phyloP scores from a whole-genome alignment of 1,140 invertebrate species.

The Hypsibius dujardini region DNA sequence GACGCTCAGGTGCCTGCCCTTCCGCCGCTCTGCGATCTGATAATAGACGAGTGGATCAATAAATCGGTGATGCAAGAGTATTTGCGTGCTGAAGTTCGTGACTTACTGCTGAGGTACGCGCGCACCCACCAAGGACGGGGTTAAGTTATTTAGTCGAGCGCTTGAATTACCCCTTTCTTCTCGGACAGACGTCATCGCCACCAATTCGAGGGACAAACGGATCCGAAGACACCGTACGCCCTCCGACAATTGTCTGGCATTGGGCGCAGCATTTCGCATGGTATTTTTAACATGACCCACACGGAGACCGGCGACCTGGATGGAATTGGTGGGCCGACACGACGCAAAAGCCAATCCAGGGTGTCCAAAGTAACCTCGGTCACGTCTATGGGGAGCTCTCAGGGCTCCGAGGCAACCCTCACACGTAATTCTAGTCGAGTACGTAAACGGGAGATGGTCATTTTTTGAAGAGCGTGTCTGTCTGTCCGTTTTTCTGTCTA shows the following conservation, averaged over 20 bases:
- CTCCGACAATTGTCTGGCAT: conserved; percentile 18
- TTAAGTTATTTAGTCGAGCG: too few species aligned
- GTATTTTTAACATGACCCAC: conserved; percentile 22
- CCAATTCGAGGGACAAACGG: conserved; percentile 56
- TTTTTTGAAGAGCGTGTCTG: too few species aligned
- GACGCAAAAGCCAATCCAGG: conserved; percentile 82
- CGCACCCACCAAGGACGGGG: too few species aligned
- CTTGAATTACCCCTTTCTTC: too few species aligned
- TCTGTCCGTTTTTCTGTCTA: too few species aligned
- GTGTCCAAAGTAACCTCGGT: conserved; percentile 73
- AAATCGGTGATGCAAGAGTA: conserved; percentile 52
- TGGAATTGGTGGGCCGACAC: conserved; percentile 46
- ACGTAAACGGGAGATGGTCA: background rate
- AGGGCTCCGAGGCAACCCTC: conserved; percentile 18
- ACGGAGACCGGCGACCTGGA: conserved; percentile 44
- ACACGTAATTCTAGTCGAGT: conserved; percentile 21
- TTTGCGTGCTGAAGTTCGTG: conserved; percentile 59
- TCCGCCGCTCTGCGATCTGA: conserved; percentile 65
- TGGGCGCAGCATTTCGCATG: conserved; percentile 22
- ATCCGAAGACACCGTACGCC: conserved; percentile 30
- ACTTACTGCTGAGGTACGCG: conserved; percentile 49
- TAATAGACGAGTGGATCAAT: conserved; percentile 76
- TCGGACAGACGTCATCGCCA: conserved; percentile 59
- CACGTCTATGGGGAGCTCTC: conserved; percentile 4
- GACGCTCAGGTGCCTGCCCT: conserved; percentile 69